phyloP scores from a whole-genome alignment of 2,113 vertebrate species.

The Nasalis larvatus region DNA sequence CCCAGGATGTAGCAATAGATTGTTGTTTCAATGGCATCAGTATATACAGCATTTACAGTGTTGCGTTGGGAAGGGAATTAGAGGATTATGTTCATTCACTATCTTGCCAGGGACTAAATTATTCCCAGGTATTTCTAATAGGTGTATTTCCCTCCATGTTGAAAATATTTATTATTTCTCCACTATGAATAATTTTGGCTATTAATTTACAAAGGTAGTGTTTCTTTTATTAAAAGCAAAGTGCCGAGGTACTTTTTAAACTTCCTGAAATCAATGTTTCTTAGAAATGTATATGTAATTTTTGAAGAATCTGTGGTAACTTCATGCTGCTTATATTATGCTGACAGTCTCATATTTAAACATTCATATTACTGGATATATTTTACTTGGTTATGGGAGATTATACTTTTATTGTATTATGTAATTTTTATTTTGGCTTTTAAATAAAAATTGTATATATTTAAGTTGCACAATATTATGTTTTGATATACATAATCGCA shows the following conservation, averaged over 20 bases:
- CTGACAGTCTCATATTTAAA: background rate
- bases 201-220: background rate
- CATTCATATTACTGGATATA: background rate
- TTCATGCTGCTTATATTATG: background rate
- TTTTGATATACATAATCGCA: background rate
- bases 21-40: background rate
- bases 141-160: background rate
- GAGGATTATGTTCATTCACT: background rate
- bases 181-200: background rate
- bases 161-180: background rate
- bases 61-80: background rate
- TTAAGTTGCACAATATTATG: background rate
- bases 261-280: background rate
- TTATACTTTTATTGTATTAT: background rate
- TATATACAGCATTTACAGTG: background rate
- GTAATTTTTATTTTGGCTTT: background rate
- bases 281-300: background rate
- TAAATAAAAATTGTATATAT: background rate
- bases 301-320: background rate
- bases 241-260: background rate
- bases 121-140: background rate
- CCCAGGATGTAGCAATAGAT: background rate
- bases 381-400: background rate
- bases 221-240: background rate
- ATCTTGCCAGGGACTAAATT: background rate